phyloP scores from a whole-genome alignment of 2,113 vertebrate species.

The Sinocyclocheilus anophthalmus region DNA sequence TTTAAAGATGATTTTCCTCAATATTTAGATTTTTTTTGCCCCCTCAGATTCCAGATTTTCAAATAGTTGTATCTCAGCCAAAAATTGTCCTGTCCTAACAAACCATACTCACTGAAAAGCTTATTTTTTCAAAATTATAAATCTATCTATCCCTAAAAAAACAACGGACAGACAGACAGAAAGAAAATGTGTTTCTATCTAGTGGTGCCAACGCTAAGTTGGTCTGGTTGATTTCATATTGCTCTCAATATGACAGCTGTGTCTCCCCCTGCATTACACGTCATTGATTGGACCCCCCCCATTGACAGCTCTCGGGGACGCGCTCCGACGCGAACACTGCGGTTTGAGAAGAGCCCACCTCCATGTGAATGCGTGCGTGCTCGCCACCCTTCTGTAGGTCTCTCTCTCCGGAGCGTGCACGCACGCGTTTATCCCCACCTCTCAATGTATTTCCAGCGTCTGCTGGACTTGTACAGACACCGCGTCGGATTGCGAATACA shows the following conservation, averaged over 20 bases:
- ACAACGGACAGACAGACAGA: neutral
- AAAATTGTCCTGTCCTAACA: too few relatives aligned
- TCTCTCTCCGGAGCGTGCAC: constrained; percentile 57
- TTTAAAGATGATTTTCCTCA: too few relatives aligned
- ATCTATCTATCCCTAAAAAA: neutral
- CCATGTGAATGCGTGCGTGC: constrained; percentile 57
- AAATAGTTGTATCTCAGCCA: too few relatives aligned
- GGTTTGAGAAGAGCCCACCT: constrained; percentile 47
- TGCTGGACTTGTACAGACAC: constrained; percentile 18
- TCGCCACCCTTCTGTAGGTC: constrained; percentile 57
- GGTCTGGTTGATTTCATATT: constrained; percentile 10
- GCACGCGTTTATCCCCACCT: constrained; percentile 49
- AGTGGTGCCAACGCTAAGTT: neutral
- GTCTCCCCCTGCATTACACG: constrained; percentile 3
- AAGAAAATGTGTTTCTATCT: neutral
- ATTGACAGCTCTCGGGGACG: constrained; percentile 38
- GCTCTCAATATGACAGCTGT: constrained; percentile 6
- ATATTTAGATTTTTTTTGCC: too few relatives aligned
- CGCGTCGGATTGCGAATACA: constrained; percentile 20
- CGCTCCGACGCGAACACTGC: constrained; percentile 51
- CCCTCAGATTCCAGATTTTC: too few relatives aligned
- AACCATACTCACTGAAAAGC: too few relatives aligned
- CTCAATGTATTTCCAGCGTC: constrained; percentile 17
- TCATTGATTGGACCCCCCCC: constrained; percentile 19
- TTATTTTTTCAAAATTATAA: too few relatives aligned